Conservation (phyloP, 2,797 vertebrate species). For the Falco concolor region DNA sequence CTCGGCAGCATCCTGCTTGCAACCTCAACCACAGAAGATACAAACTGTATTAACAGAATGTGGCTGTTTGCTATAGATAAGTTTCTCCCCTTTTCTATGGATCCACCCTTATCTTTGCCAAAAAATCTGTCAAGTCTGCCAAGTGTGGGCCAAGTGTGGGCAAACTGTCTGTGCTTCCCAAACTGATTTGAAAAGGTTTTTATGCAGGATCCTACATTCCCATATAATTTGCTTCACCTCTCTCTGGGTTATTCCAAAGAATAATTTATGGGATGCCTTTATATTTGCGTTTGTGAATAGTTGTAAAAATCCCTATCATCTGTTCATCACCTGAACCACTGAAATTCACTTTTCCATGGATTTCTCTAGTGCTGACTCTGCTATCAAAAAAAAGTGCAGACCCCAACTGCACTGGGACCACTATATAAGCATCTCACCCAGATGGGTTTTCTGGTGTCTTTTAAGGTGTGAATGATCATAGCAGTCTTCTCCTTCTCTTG, state of each 20-base stretch:
- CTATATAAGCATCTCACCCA: not conserved
- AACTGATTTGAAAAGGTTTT: not conserved
- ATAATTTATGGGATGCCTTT: not conserved
- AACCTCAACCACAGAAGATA: not conserved
- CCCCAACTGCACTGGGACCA: not conserved
- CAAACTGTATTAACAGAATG: not conserved
- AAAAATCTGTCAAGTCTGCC: conserved; percentile 28
- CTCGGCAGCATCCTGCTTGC: not conserved
- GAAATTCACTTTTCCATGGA: not conserved
- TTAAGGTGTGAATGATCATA: not conserved
- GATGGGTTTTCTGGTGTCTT: not conserved
- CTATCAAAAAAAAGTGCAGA: not conserved
- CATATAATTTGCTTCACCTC: not conserved
- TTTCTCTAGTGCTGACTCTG: not conserved
- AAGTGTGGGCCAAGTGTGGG: not conserved
- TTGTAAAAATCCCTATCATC: not conserved
- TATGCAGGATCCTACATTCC: not conserved
- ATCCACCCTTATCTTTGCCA: not conserved
- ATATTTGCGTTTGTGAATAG: not conserved
- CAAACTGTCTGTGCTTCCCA: conserved; percentile 3
- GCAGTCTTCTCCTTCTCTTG: not conserved
- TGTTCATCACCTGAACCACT: not conserved
- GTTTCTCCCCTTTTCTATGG: not conserved
- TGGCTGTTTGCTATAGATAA: not conserved
- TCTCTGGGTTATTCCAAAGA: not conserved